Evolutionary conservation across 2,888 invertebrate species (phyloP).

Genomic region (Mythimna vitellina): DNA sequence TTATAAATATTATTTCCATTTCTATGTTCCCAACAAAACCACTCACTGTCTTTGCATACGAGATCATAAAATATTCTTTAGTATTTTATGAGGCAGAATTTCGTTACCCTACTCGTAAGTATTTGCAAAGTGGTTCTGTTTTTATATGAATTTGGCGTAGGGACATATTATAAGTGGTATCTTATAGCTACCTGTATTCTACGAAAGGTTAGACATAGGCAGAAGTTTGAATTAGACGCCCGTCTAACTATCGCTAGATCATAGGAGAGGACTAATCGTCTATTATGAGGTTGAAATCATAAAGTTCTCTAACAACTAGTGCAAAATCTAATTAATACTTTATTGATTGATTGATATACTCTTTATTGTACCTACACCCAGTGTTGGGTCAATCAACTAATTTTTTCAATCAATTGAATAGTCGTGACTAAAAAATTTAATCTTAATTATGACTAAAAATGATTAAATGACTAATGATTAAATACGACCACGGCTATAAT

Average conservation of each 20-base stretch:
- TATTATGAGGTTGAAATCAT: neutral
- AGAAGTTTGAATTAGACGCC: neutral
- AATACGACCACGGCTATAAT: no score
- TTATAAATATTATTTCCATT: neutral
- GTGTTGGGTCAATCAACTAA: no score
- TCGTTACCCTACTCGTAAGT: slow-evolving; percentile 5
- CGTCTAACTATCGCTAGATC: neutral
- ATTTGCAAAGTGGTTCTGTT: slow-evolving; percentile 25
- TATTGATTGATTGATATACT: no score
- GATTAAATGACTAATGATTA: no score
- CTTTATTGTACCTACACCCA: no score
- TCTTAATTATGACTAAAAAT: no score
- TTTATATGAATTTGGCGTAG: slow-evolving; percentile 7
- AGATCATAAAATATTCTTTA: slow-evolving; percentile 22
- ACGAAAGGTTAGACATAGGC: neutral
- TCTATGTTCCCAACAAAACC: neutral
- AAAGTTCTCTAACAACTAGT: neutral
- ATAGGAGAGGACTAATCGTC: neutral
- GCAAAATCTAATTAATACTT: no score
- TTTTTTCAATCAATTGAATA: no score
- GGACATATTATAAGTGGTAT: no score
- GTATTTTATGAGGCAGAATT: slow-evolving; percentile 19
- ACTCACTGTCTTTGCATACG: slow-evolving; percentile 8
- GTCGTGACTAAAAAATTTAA: no score
- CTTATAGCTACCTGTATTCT: neutral